Evolutionary conservation across 2,113 vertebrate species (phyloP), one percentile per base, ranked within the genome.

Genomic region (Hippolais icterina): DNA sequence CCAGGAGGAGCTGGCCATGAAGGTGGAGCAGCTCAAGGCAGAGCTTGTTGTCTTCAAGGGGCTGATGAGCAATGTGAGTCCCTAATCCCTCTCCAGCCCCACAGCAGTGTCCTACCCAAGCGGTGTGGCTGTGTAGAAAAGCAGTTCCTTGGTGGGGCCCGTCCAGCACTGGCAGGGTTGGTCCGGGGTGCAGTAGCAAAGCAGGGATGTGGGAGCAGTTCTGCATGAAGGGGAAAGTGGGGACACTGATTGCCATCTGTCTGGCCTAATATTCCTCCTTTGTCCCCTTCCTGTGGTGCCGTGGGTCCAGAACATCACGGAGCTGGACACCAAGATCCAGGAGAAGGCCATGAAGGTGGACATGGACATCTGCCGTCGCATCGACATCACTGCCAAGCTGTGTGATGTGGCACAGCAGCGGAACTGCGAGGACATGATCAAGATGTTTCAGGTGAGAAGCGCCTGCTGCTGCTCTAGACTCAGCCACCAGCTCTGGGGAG

Each of bases 311-410:
- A 99, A 99, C 95, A 96, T 99, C 95, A 98, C 99, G 0, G 99
- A 99, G 44, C 96, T 99, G 97, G 99, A 99, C 97, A 99, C 98
- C 61, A 99, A 99, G 98, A 99, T 99, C 96, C 99, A 99, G 97
- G 99, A 99, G 96, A 99, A 99, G 91, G 99, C 99, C 94, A 99
- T 99, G 99, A 99, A 99, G 90, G 99, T 99, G 80, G 99, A 99
- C 95, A 99, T 99, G 99, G 99, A 99, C 97, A 99, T 99, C 97
- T 99, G 99, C 96, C 98, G 99, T 41, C 98, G 99, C 87, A 99
- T 99, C 0, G 99, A 99, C 81, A 99, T 99, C 98, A 99, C 99
- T 0, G 99, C 99, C 95, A 99, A 99, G 47, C 98, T 99, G 57
- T 99, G 99, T 1, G 99, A 99, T 0, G 98, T 99, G 31, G 99